These are phyloP conservation scores for Pelodiscus sinensis DNA, from an alignment of 2,113 vertebrate genomes.

Conservation along the genomic window DNA sequence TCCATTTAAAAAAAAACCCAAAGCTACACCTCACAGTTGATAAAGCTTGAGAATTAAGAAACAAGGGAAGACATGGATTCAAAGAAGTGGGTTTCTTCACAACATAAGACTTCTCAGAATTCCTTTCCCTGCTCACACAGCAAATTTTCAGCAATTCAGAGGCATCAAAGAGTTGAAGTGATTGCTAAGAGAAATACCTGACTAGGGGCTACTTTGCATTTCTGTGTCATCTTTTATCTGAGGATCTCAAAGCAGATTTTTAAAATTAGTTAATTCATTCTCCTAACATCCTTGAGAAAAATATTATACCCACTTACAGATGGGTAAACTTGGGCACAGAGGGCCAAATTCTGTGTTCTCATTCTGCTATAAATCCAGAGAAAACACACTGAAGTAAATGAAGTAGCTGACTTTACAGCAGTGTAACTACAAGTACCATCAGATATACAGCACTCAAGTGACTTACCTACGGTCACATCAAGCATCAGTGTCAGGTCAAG, in stretches of 20 bases:
- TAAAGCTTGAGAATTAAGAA: background rate
- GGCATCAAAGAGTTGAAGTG: accelerated
- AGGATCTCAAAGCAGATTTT: background rate
- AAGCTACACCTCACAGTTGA: accelerated
- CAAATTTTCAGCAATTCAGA: background rate
- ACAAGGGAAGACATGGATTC: background rate
- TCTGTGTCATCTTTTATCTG: background rate
- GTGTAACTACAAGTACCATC: background rate
- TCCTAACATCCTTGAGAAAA: background rate
- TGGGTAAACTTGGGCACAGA: background rate
- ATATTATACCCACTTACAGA: background rate
- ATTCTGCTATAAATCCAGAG: background rate
- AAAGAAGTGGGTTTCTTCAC: background rate
- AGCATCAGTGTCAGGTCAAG: background rate
- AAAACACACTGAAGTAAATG: background rate
- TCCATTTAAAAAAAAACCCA: accelerated
- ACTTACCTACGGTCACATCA: background rate
- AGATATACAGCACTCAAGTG: background rate
- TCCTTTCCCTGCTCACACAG: accelerated
- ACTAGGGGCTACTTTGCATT: background rate
- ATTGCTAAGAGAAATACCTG: background rate
- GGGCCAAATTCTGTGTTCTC: background rate
- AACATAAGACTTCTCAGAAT: background rate
- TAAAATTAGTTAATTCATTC: background rate
- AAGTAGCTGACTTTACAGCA: background rate